These are phyloP conservation scores for Boloria selene DNA, from an alignment of 2,888 invertebrate species.

Conservation along the genomic window DNA sequence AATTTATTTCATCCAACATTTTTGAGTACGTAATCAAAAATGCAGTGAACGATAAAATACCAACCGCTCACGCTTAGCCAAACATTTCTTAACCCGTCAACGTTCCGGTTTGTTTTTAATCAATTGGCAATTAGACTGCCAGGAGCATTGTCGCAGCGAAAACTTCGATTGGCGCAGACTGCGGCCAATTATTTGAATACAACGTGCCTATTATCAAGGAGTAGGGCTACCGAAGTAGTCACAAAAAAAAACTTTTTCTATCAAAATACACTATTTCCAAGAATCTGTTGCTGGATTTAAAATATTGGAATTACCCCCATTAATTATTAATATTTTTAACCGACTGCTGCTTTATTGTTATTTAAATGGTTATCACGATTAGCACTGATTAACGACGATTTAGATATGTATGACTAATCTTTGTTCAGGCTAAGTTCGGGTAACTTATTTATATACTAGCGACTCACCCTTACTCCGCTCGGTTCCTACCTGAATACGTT, in stretches of 20 bases:
- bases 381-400: too few relatives aligned
- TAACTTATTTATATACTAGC: too few relatives aligned
- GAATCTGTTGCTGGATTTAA: neutral
- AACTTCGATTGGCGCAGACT: slow-evolving; percentile 74
- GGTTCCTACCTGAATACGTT: too few relatives aligned
- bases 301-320: too few relatives aligned
- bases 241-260: neutral
- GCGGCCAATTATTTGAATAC: slow-evolving; percentile 74
- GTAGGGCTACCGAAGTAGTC: slow-evolving; percentile 27
- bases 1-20: neutral
- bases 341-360: too few relatives aligned
- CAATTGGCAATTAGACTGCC: slow-evolving; percentile 68
- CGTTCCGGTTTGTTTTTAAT: slow-evolving; percentile 52
- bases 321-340: too few relatives aligned
- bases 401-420: too few relatives aligned
- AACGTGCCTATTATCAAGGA: slow-evolving; percentile 64
- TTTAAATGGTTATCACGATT: too few relatives aligned
- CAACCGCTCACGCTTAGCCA: slow-evolving; percentile 26
- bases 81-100: slow-evolving; percentile 33
- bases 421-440: too few relatives aligned
- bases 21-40: slow-evolving; percentile 13
- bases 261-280: neutral
- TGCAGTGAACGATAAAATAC: slow-evolving; percentile 16
- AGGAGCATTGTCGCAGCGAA: slow-evolving; percentile 62
- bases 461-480: too few relatives aligned